phyloP scores from a whole-genome alignment of 2,113 vertebrate species.

The Stegostoma tigrinum region DNA sequence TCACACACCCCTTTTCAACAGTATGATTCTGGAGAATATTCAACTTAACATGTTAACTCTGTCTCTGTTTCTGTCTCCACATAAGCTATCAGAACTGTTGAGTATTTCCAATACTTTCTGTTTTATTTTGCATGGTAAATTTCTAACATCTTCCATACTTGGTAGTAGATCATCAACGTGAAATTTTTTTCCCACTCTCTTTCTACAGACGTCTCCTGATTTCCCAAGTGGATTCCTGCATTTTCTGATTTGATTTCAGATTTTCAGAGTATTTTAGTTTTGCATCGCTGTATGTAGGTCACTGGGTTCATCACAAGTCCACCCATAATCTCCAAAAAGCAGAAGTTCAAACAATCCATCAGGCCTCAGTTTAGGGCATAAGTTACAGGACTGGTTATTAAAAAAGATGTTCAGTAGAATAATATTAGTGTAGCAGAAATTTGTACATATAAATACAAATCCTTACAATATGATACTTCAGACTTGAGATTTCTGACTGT shows the following conservation, averaged over 20 bases:
- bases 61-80: too few relatives aligned
- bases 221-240: not conserved
- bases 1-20: too few relatives aligned
- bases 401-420: not conserved
- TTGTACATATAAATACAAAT: not conserved
- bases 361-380: not conserved
- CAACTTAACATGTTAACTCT: too few relatives aligned
- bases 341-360: not conserved
- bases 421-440: not conserved
- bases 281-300: not conserved
- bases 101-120: too few relatives aligned
- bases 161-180: not conserved
- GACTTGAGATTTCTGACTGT: not conserved
- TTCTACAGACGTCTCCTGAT: not conserved
- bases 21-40: too few relatives aligned
- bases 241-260: not conserved
- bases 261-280: not conserved
- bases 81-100: too few relatives aligned
- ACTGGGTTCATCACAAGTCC: not conserved
- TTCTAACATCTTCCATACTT: not conserved
- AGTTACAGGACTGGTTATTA: not conserved
- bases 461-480: not conserved
- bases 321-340: not conserved
- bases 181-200: not conserved
- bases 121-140: too few relatives aligned